Base-by-base conservation (phyloP, 2,113 vertebrate species). In the Rhinichthys klamathensis region DNA sequence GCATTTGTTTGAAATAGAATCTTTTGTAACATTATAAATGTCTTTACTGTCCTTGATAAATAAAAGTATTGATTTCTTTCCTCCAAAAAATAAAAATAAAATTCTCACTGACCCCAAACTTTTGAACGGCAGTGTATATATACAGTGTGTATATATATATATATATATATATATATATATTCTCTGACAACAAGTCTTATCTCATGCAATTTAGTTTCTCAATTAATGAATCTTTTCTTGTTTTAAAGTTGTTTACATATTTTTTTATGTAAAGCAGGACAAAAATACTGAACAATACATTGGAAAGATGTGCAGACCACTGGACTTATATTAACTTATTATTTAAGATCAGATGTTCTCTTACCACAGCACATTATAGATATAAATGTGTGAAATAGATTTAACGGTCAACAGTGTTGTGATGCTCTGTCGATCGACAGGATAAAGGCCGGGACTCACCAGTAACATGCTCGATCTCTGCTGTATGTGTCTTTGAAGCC, bases 381-480 rank as follows among this genome's bases (percentile, higher is more conserved):
- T 77, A 38, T 56, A 23, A 58, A 56, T 30, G 18, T 13, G 18
- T 13, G 30, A 54, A 56, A 77, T 5, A 70, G 3, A 70, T 11
- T 23, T 70, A 41, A 41, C 21, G 1, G 10, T 41, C 46, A 75
- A 13, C 23, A 75, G 23, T 16, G 6, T 4, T 8, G 72, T 74
- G 35, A 18, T 3, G 3, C 6, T 13, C 35, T 15, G 23, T 74
- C 41, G 8, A 25, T 15, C n/a, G 15, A 49, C 25, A 11, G 9
- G 4, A 46, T 38, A 58, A 77, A 56, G 18, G 5, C 54, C 18
- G 18, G 54, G 27, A 21, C 92, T 93, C 84, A 98, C 97, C 97
- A 98, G 81, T 94, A 93, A 72, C 94, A 94, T 77, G 97, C 95
- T 89, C 89, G 94, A 87, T 97, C 96, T 79, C 96, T 93, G 83